A percentile compares a stretch with the other conserved stretches of the same genome.
phyloP scores from a whole-genome alignment of 2,888 invertebrate species.

The Peribatodes rhomboidaria region DNA sequence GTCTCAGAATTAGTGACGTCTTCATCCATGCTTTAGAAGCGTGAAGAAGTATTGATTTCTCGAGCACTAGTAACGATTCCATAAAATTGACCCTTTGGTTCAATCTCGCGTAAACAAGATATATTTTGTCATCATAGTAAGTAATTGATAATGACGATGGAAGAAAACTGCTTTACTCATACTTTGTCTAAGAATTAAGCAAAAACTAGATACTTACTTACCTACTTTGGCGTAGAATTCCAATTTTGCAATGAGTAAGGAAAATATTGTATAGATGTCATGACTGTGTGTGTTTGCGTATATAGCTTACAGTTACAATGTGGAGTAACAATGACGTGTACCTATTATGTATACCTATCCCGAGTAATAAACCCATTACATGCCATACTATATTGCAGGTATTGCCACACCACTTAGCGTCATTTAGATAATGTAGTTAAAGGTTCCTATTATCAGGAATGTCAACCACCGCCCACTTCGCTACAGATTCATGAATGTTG shows the following conservation, averaged over 20 bases:
- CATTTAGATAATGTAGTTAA: conserved; percentile 28
- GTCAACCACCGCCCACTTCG: conserved; percentile 54
- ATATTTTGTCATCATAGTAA: conserved; percentile 19
- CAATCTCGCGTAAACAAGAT: conserved; percentile 28
- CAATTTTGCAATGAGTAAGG: not conserved
- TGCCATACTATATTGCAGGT: conserved; percentile 14
- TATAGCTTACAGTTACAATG: not conserved
- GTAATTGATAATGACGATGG: not conserved
- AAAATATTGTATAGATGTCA: too few relatives aligned
- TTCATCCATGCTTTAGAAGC: conserved; percentile 30
- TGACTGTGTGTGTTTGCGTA: not conserved
- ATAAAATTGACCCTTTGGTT: conserved; percentile 52
- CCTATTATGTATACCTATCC: not conserved
- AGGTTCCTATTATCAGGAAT: conserved; percentile 45
- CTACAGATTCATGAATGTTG: conserved; percentile 43
- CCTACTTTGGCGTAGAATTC: too few relatives aligned
- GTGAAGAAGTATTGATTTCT: conserved; percentile 40
- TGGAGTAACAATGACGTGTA: not conserved
- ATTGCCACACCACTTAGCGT: conserved; percentile 28
- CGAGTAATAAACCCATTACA: conserved; percentile 23
- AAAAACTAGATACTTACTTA: not conserved
- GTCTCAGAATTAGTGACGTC: conserved; percentile 21
- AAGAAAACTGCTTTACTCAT: not conserved
- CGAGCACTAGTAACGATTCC: conserved; percentile 48
- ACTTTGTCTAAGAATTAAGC: not conserved